A percentile compares a stretch with the other conserved stretches of the same genome.
phyloP scores from a whole-genome alignment of 2,113 vertebrate species.

The Pterocles orientalis region DNA sequence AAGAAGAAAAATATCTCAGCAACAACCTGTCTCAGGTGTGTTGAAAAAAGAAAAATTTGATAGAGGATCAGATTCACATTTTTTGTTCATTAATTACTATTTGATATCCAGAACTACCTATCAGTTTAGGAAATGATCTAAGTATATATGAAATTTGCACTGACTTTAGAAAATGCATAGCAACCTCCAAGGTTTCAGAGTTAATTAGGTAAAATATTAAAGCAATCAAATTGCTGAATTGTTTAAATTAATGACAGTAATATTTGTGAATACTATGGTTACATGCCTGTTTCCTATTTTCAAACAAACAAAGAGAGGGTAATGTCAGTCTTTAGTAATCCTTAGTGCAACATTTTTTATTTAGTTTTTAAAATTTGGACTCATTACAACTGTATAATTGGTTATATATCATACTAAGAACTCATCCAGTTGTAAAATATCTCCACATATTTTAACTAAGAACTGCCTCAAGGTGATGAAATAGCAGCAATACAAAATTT shows the following conservation, averaged over 20 bases:
- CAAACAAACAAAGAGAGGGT: slow-evolving; percentile 29
- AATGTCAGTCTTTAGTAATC: slow-evolving; percentile 54
- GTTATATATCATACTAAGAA: slow-evolving; percentile 68
- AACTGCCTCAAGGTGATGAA: slow-evolving; percentile 71
- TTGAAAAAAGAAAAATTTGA: background rate
- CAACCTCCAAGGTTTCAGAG: background rate
- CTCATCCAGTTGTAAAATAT: slow-evolving; percentile 57
- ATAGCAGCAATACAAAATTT: slow-evolving; percentile 60
- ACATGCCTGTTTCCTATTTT: slow-evolving; percentile 21
- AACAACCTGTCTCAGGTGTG: background rate
- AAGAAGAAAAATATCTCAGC: background rate
- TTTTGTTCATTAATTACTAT: background rate
- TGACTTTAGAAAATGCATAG: background rate
- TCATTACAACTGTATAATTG: slow-evolving; percentile 71
- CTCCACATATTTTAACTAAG: slow-evolving; percentile 54
- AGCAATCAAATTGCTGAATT: slow-evolving; percentile 15
- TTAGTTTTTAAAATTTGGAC: slow-evolving; percentile 61
- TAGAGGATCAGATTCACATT: background rate
- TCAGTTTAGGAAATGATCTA: background rate
- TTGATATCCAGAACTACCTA: background rate
- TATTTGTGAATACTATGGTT: background rate
- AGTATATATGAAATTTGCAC: background rate
- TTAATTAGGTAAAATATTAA: background rate
- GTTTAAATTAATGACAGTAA: slow-evolving; percentile 4
- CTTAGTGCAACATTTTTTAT: slow-evolving; percentile 67